Evolutionary conservation across 1,140 invertebrate genomes (phyloP).

Genomic region (Drosophila sturtevanti): DNA sequence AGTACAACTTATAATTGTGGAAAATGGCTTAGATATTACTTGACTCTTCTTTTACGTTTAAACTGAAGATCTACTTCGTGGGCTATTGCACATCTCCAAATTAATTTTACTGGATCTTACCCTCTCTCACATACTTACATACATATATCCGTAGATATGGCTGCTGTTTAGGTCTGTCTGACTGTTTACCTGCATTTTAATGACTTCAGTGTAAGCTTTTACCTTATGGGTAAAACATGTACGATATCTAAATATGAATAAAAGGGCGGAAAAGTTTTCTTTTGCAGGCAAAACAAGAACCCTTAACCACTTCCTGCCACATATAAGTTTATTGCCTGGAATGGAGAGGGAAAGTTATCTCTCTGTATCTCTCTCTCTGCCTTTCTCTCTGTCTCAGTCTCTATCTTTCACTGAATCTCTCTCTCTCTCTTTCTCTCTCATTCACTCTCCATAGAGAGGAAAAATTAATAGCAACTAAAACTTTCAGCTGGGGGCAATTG

Average conservation of each 20-base stretch:
- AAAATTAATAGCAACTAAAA: constrained; percentile 73
- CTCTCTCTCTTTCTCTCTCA: constrained; percentile 2
- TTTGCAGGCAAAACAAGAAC: neutral
- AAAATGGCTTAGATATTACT: no score
- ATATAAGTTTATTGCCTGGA: neutral
- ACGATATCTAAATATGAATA: constrained; percentile 1
- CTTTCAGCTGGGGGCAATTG: constrained; percentile 56
- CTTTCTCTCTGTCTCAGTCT: neutral
- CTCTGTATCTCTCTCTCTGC: neutral
- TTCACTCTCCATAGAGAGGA: constrained; percentile 1
- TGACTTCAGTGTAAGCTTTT: neutral
- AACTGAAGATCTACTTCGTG: no score
- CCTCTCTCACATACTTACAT: neutral
- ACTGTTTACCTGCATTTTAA: neutral
- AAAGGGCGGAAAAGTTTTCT: neutral
- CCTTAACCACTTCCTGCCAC: constrained; percentile 1
- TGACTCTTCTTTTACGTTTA: no score
- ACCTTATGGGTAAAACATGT: neutral
- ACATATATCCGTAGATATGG: no score
- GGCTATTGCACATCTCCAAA: no score
- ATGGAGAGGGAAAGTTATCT: constrained; percentile 32
- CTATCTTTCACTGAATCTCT: neutral
- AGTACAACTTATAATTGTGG: no score
- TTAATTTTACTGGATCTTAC: no score
- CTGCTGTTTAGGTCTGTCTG: neutral